Percentiles rank a stretch among this genome's conserved stretches.
Evolutionary conservation across 1,140 invertebrate genomes (phyloP).

Genomic region (Babylonia areolata): DNA sequence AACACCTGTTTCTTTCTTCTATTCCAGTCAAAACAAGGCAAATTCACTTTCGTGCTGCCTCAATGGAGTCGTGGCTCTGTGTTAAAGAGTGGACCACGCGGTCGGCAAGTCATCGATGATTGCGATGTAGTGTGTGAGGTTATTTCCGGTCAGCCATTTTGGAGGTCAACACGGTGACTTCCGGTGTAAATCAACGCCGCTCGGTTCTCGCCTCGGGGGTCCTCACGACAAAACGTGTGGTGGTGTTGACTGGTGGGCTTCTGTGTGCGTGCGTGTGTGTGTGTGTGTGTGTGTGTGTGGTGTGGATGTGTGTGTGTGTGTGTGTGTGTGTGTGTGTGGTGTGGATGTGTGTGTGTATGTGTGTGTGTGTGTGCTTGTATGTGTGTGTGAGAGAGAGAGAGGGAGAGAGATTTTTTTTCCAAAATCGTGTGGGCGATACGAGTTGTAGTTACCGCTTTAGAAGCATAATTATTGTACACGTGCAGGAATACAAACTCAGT

Average conservation of each 20-base stretch:
- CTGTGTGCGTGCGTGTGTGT: not conserved
- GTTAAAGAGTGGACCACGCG: not conserved
- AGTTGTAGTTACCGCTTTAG: no score
- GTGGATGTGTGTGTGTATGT: not conserved
- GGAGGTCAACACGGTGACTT: not conserved
- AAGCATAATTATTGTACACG: no score
- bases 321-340: not conserved
- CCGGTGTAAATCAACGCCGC: not conserved
- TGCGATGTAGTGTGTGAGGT: not conserved
- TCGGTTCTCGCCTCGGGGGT: not conserved
- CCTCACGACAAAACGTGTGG: not conserved
- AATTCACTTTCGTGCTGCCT: no score
- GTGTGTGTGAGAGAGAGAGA: not conserved
- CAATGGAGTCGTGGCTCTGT: no score
- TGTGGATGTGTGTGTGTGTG: conserved; percentile 1
- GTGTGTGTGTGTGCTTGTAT: not conserved
- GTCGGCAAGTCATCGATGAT: not conserved
- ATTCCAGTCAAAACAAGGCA: not conserved
- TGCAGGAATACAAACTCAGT: no score
- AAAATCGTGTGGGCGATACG: no score
- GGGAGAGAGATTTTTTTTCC: not conserved
- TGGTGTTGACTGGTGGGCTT: not conserved
- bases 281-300: conserved; percentile 3
- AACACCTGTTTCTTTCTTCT: not conserved
- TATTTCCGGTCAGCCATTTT: not conserved